A percentile compares a stretch with the other conserved stretches of the same genome.
Evolutionary conservation across 2,797 vertebrate species (phyloP).

Genomic region (Bovichtus diacanthus): DNA sequence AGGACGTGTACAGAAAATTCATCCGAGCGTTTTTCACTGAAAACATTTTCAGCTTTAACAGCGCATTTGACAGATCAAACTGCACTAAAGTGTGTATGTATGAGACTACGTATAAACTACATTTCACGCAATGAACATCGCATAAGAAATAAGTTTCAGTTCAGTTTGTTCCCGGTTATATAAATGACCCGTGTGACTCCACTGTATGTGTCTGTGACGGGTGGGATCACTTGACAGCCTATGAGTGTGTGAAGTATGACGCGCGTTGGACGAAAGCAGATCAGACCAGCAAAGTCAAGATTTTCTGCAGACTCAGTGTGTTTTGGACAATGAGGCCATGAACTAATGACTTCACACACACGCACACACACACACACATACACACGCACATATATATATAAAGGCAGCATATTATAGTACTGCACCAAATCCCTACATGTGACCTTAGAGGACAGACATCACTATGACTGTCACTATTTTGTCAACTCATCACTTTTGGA

Average conservation of each 20-base stretch:
- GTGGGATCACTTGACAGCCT: constrained; percentile 41
- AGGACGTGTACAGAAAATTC: too few species aligned
- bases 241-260: constrained; percentile 32
- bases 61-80: neutral
- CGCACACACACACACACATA: constrained; percentile 4
- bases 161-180: constrained; percentile 33
- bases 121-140: neutral
- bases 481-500: constrained; percentile 62
- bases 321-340: constrained; percentile 56
- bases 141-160: neutral
- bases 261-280: constrained; percentile 24
- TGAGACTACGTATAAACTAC: neutral
- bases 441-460: constrained; percentile 65
- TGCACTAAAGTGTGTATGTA: neutral
- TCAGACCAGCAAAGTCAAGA: constrained; percentile 52
- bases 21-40: too few species aligned
- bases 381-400: too few species aligned
- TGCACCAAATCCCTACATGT: constrained; percentile 52
- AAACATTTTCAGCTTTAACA: neutral
- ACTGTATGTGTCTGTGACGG: neutral
- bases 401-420: constrained; percentile 20
- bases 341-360: constrained; percentile 57
- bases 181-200: constrained; percentile 38
- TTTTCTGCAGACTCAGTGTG: constrained; percentile 66
- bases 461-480: constrained; percentile 62